These are phyloP conservation scores for Lasioglossum marginatum DNA, from an alignment of 2,888 invertebrate species.

Conservation along the genomic window DNA sequence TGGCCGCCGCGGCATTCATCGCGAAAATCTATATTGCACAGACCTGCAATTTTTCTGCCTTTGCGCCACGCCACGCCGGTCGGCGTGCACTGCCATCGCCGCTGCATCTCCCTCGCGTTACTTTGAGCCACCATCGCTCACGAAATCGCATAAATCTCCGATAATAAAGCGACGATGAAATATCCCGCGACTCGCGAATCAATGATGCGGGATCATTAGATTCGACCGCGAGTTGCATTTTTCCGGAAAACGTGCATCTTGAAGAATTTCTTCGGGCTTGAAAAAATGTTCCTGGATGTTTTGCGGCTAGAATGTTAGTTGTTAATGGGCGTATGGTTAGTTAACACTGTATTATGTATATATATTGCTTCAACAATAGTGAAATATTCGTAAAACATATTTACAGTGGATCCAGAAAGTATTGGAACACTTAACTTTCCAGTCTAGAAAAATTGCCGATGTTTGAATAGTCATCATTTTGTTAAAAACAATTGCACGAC, in stretches of 20 bases:
- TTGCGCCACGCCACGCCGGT: constrained; percentile 15
- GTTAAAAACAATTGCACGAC: neutral
- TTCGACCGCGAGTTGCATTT: neutral
- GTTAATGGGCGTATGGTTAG: no score
- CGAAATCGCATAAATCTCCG: constrained; percentile 44
- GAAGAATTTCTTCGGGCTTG: neutral
- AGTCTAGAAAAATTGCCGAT: neutral
- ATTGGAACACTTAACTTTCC: no score
- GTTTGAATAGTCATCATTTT: neutral
- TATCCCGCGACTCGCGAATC: constrained; percentile 8
- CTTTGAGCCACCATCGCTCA: constrained; percentile 19
- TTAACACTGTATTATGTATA: no score
- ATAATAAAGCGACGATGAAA: constrained; percentile 44
- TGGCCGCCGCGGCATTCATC: constrained; percentile 43
- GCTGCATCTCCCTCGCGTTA: constrained; percentile 6
- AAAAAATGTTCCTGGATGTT: neutral
- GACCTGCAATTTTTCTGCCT: constrained; percentile 55
- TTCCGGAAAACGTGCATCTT: neutral
- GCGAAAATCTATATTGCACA: constrained; percentile 61
- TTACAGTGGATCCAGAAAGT: no score
- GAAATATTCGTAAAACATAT: no score
- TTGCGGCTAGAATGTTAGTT: no score
- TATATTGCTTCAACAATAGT: no score
- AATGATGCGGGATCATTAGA: neutral
- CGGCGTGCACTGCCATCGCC: neutral